These are phyloP conservation scores for Picus viridis DNA, from an alignment of 2,797 vertebrate genomes.

Conservation along the genomic window DNA sequence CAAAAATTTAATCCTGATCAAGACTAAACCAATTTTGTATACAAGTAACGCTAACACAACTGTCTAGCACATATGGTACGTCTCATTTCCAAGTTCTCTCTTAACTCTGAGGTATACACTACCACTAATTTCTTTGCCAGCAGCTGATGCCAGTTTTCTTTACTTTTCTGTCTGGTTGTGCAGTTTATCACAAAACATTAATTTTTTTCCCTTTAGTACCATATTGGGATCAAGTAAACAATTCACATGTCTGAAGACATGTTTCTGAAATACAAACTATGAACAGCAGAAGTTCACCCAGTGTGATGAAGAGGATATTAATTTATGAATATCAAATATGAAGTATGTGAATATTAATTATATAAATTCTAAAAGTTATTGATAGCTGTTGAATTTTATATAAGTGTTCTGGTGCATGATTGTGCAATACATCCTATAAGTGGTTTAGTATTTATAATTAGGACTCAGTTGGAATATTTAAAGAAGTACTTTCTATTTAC, in stretches of 20 bases:
- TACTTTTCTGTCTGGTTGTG: not conserved
- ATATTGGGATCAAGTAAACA: not conserved
- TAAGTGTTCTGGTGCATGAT: too few species aligned
- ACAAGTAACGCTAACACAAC: not conserved
- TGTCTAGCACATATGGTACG: not conserved
- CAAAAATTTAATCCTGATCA: not conserved
- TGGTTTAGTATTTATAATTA: too few species aligned
- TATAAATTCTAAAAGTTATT: too few species aligned
- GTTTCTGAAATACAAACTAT: not conserved
- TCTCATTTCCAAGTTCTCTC: not conserved
- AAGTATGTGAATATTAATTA: too few species aligned
- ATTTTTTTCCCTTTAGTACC: not conserved
- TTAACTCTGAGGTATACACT: not conserved
- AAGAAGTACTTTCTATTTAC: too few species aligned
- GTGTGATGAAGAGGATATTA: too few species aligned
- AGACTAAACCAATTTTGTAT: not conserved
- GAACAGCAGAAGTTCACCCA: not conserved
- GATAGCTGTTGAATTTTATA: too few species aligned
- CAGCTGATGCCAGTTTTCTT: not conserved
- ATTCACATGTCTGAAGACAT: not conserved
- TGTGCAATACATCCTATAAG: too few species aligned
- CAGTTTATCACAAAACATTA: not conserved
- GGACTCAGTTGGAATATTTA: too few species aligned
- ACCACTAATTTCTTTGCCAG: not conserved
- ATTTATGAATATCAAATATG: too few species aligned